These are phyloP conservation scores for Aquatica leii DNA, from an alignment of 2,888 invertebrate species.

Conservation along the genomic window DNA sequence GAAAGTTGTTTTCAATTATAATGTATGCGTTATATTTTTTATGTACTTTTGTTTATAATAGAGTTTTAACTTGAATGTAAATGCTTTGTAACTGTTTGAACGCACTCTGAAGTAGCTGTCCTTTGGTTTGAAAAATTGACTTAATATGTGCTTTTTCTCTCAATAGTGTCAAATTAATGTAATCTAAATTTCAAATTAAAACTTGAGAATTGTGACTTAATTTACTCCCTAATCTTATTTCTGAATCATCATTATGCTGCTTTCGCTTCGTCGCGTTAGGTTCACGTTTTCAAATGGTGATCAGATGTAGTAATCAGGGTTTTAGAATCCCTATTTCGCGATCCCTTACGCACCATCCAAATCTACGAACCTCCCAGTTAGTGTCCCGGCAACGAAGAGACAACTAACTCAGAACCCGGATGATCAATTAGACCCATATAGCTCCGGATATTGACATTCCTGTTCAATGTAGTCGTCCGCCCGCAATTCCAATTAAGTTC, in stretches of 20 bases:
- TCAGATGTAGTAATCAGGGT: constrained; percentile 41
- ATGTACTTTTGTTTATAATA: no score
- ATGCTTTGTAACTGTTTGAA: no score
- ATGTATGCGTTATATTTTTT: no score
- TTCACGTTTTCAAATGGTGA: constrained; percentile 35
- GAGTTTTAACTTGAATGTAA: no score
- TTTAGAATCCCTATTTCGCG: constrained; percentile 31
- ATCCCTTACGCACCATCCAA: constrained; percentile 22
- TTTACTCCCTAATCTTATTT: constrained; percentile 26
- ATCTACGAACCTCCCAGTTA: constrained; percentile 16
- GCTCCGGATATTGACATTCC: constrained; percentile 57
- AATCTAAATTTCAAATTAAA: constrained; percentile 34
- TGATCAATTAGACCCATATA: constrained; percentile 55
- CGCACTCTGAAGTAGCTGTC: no score
- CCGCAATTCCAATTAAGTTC: constrained; percentile 56
- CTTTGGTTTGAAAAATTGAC: no score
- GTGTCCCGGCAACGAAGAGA: constrained; percentile 42
- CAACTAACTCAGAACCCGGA: constrained; percentile 40
- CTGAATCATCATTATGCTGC: constrained; percentile 28
- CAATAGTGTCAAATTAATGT: constrained; percentile 27
- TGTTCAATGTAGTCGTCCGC: constrained; percentile 54
- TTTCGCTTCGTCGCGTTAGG: constrained; percentile 25
- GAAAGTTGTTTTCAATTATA: no score
- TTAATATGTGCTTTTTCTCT: no score
- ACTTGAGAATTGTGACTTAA: constrained; percentile 30